Evolutionary conservation across 1,140 invertebrate species (phyloP), one percentile per base, ranked within the genome.

Genomic region (Ips nitidus): DNA sequence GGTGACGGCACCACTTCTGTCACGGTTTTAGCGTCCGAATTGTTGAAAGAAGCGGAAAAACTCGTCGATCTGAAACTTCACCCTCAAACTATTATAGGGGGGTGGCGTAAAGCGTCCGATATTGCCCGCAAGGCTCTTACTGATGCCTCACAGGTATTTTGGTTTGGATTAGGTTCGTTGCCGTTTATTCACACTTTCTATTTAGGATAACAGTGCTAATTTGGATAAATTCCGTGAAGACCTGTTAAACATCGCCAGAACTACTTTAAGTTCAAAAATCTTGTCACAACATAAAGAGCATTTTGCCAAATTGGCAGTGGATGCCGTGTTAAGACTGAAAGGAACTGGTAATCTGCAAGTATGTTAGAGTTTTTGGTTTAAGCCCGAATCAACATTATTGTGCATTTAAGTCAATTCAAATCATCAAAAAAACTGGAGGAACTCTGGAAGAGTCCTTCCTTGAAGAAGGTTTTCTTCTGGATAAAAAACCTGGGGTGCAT

Each of bases 1-100:
- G 98, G 98, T 60, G 98, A 99, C 89, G 98, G 98, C 41, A 99
- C 98, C 50, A 99, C 98, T 43, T 98, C 97, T 36, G 98, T 99
- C 1, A 97, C 97, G 63, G 97, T 99, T 37, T 83, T 99, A 62
- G 97, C 98, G 77, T 89, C 96, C 72, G 98, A 99, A 84, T 82
- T 99, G 22, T 82, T 99, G 1, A 90, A 92, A 78, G 95, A 98
- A 84, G 97, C 98, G 2, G 98, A 99, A 81, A 92, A 93, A 76
- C 81, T 99, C 7, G 89, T 99, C 52, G 89, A 92, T 53, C 91
- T 96, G 82, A 97, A 97, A 82, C 90, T 99, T 69, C 98, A 99
- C 83, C 98, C 98, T 45, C 98, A 99, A 86, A 98, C 93, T 1
- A 98, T 99, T 67, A 95, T 99, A 72, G 82, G 90, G 70, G 98